phyloP scores from a whole-genome alignment of 2,113 vertebrate species.

The Cyanoderma ruficeps region DNA sequence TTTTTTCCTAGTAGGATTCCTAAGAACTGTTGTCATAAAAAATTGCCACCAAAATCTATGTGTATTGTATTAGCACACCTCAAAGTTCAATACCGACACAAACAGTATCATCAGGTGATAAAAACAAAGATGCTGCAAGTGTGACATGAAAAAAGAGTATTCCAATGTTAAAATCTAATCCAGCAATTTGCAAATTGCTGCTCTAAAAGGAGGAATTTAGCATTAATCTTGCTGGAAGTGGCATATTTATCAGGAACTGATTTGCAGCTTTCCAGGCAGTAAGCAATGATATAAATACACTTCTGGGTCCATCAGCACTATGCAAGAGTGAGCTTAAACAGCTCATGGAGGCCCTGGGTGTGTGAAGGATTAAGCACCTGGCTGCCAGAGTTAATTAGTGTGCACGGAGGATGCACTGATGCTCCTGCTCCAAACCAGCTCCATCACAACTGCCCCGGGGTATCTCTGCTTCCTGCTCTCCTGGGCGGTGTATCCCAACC shows the following conservation, averaged over 20 bases:
- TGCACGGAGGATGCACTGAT: background rate
- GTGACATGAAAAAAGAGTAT: background rate
- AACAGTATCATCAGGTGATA: constrained; percentile 22
- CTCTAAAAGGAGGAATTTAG: constrained; percentile 54
- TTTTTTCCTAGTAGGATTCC: background rate
- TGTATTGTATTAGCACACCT: background rate
- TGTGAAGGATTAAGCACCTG: constrained; percentile 15
- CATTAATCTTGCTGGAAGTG: constrained; percentile 52
- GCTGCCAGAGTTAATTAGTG: constrained; percentile 30
- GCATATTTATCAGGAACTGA: constrained; percentile 41
- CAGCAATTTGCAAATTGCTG: constrained; percentile 33
- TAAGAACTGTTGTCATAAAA: background rate
- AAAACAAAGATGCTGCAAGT: constrained; percentile 28
- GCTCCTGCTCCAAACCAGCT: background rate
- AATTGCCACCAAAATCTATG: background rate
- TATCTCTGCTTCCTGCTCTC: background rate
- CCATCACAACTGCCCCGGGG: background rate
- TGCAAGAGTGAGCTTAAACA: constrained; percentile 34
- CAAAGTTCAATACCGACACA: constrained; percentile 10
- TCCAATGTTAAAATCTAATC: constrained; percentile 33
- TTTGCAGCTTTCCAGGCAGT: constrained; percentile 56
- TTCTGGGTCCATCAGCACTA: constrained; percentile 38
- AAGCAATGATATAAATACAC: constrained; percentile 47
- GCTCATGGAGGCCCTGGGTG: background rate
- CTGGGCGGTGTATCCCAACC: background rate